Evolutionary conservation across 1,140 invertebrate genomes (phyloP), one percentile per base, ranked within the genome.

Genomic region (Heliconius hewitsoni): DNA sequence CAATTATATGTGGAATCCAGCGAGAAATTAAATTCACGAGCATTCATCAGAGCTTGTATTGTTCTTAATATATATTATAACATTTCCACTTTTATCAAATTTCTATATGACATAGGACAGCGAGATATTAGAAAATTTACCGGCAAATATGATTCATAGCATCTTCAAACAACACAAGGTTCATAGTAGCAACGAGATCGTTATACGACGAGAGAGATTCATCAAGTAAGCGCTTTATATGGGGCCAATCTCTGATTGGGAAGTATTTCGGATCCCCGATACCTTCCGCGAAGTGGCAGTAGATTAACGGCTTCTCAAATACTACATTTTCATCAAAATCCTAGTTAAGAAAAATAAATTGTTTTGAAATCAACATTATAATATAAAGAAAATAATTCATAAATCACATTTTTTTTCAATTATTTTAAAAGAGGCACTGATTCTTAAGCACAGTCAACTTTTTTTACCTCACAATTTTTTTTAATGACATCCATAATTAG

Each of bases 101-200:
- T 52, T 5, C 6, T 52, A 52, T 52, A 52, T 19, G 16, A 52
- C 18, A 18, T 18, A 77, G 9, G 3, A 2, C 60, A 66, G 3
- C 23, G 27, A 66, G 3, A 30, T 27, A 27, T 16, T 19, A n/a
- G 19, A 57, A 23, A 16, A 0, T 30, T 83, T 85, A 96, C 95
- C 95, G 95, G 92, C 97, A 98, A 37, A 99, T 96, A 89, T 99
- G 98, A 80, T 96, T 95, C 97, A 99, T 98, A 4, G 98, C 98
- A 91, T 99, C 98, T 89, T 99, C 98, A 90, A 99, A 99, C 3
- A 99, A 95, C 9, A 99, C 98, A 9, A 99, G 95, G 94, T 99
- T 98, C 98, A 99, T 99, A 1, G 97, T 97, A 6, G 98, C 97
- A 46, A 99, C 96, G 82, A 97, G 91, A 82, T 97, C 97, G 90